Base-by-base conservation (phyloP, 2,113 vertebrate genomes). In the Dipodomys ordii region DNA sequence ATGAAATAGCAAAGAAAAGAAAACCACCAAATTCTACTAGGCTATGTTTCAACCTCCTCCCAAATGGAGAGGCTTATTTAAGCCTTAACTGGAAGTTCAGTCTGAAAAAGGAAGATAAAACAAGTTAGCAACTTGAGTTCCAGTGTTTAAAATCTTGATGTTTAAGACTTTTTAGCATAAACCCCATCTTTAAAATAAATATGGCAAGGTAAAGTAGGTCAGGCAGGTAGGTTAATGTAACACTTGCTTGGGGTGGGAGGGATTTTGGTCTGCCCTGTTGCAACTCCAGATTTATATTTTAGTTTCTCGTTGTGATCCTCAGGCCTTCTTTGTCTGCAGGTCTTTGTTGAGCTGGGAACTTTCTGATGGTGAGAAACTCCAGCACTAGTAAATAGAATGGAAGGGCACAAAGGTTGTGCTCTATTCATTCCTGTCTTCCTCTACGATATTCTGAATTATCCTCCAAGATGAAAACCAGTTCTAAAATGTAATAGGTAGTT, bases 401-500 rank as follows among this genome's bases (percentile, higher is more conserved):
- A 97, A 96, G 88, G 69, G 30, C 93, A 94, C 27, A 74, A 12
- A 28, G 82, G 81, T 93, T 96, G 65, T 86, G 74, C 15, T 90
- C 67, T 19, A 60, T 88, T 64, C 60, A 80, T 49, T 86, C 69
- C 23, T 90, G 18, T 82, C 67, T 93, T 91, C 53, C 71, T 83
- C 49, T 89, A 74, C 77, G 69, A 83, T 95, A 90, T 94, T 89
- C 93, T 96, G 79, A 96, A 95, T 95, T 90, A 93, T 90, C 49
- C 71, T 92, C 57, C 93, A 92, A 87, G 95, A 90, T 93, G 67
- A 90, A 95, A 95, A 89, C 13, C 65, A 77, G 80, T 80, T 88
- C 80, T 90, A 91, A 96, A 90, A 79, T 67, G 74, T 90, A 92
- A 80, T 83, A 94, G 88, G 32, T 71, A 80, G 88, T 92, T 84